Evolutionary conservation across 2,888 invertebrate species (phyloP), one percentile per base, ranked within the genome.

Genomic region (Dasysyrphus tricinctus): DNA sequence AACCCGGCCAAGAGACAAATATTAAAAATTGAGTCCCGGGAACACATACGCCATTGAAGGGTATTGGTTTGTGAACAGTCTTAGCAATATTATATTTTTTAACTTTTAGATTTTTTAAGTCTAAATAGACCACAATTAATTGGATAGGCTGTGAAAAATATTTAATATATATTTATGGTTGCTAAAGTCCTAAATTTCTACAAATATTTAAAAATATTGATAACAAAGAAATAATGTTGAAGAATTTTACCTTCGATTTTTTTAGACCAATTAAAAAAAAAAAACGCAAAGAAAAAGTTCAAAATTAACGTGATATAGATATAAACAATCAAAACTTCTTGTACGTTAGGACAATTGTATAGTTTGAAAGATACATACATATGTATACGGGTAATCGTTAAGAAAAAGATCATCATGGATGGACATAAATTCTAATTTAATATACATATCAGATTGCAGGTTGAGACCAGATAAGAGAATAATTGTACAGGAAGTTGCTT

Each of bases 91-190:
- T 61, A 77, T 37, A 70, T 61, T 69, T 57, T 63, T 70, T 24
- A 19, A 37, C 63, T 69, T 73, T 70, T 19, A 47, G 6, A 47
- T 83, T 85, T 74, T 78, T 65, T 29, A 12, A 24, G 78, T 75
- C 70, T 74, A 74, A 81, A 78, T 51, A 75, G 75, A 78, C 86
- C 82, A 87, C 87, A 79, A 72, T 81, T 81, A 81, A 75, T 79
- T 82, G 78, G 86, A 79, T 76, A 82, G 42, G 82, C 87, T 87
- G 87, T 87, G 87, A 78, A 87, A 87, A 87, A 87, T 76, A 87
- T 87, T 79, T 87, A 82, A 79, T 79, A 76, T 87, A 87, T 79
- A 82, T 87, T 87, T 82, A 80, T 82, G 72, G 24, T 70, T 76
- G 79, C 78, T 75, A 72, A 73, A 59, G 32, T 67, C 86, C 86